Evolutionary conservation across 1,140 invertebrate species (phyloP), one percentile per base, ranked within the genome.

Genomic region (Nebria ingens): DNA sequence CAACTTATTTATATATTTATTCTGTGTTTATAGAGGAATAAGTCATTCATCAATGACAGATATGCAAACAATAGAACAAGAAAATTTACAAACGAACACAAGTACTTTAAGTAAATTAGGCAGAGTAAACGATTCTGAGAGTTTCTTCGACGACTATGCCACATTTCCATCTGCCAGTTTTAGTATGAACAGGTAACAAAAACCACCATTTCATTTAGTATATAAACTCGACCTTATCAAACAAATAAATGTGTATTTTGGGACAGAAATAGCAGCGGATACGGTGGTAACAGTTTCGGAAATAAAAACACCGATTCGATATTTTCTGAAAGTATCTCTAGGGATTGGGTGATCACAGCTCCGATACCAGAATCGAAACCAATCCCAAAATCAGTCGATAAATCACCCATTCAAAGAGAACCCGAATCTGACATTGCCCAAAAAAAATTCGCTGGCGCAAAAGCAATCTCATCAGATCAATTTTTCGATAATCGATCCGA

Each of bases 381-480:
- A 9, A 12, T 45, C 9, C 40, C 40, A 45, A 45, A 45, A 45
- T 17, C 40, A 9, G 4, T 12, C 15, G 15, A 45, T 45, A 45
- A 45, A 45, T 45, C 40, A 9, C 40, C 40, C 6, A 17, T 45
- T 45, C 40, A 45, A 17, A 45, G 17, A 45, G 40, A 45, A 59
- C 40, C 40, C 3, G 38, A 55, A 21, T 49, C 53, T 17, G 81
- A 82, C 58, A 83, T 86, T 57, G 93, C 92, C 11, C 90, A 93
- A 65, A 91, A 92, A 68, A 97, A 97, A 75, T 98, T 97, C 72
- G 93, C 91, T 19, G 85, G 87, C 65, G 94, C 96, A 2, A 99
- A 98, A 75, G 87, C 93, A 1, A 99, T 99, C 63, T 97, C 93
- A 56, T 98, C 96, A 0, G 92, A 96, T 68, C 93, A 97, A 75